A percentile compares a stretch with the other conserved stretches of the same genome.
phyloP scores from a whole-genome alignment of 1,140 invertebrate genomes.

The Zaprionus nigranus region DNA sequence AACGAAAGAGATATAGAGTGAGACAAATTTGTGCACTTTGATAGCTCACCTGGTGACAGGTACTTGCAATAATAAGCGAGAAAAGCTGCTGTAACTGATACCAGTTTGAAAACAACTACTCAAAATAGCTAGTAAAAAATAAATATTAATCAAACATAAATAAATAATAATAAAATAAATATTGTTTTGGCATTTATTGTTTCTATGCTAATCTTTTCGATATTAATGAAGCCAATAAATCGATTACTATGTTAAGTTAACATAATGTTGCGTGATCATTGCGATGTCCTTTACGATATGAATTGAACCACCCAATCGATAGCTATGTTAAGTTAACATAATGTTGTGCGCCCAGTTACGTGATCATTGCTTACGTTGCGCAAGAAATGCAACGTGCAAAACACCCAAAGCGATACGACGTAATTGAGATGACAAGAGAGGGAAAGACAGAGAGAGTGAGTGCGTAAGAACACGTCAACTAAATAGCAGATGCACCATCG shows the following conservation, averaged over 20 bases:
- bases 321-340: background rate
- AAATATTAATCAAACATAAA: background rate
- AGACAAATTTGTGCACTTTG: slow-evolving; percentile 1
- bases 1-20: background rate
- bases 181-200: too few species aligned
- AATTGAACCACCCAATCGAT: too few species aligned
- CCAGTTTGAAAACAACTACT: too few species aligned
- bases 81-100: too few species aligned
- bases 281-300: too few species aligned
- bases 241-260: too few species aligned
- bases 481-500: background rate
- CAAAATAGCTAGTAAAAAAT: background rate
- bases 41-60: background rate
- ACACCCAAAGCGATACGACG: background rate
- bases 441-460: too few species aligned
- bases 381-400: background rate
- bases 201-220: too few species aligned
- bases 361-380: background rate
- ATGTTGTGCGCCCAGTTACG: background rate
- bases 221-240: too few species aligned
- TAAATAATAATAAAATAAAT: background rate
- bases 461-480: background rate
- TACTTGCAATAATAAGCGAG: background rate
- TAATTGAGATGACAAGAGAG: background rate
- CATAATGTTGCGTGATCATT: too few species aligned